These are phyloP conservation scores for Zaprionus taronus DNA, from an alignment of 1,140 invertebrate species.

Conservation along the genomic window DNA sequence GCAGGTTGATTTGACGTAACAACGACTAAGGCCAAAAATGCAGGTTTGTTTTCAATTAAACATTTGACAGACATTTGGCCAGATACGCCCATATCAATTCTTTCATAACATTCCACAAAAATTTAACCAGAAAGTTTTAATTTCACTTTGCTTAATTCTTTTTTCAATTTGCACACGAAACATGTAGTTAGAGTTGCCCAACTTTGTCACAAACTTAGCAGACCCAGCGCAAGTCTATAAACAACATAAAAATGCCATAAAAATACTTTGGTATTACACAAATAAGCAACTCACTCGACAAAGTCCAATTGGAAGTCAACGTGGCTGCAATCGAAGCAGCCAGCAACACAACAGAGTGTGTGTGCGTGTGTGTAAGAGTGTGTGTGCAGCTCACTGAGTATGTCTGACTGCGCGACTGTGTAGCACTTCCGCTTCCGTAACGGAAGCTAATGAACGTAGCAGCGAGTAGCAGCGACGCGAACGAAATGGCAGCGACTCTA, in stretches of 20 bases:
- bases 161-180: neutral
- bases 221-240: constrained; percentile 29
- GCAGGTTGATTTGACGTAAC: constrained; percentile 22
- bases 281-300: constrained; percentile 44
- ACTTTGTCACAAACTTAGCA: constrained; percentile 22
- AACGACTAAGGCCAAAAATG: neutral
- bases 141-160: neutral
- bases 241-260: constrained; percentile 51
- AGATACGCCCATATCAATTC: neutral
- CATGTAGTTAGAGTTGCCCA: neutral
- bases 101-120: neutral
- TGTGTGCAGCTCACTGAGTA: constrained; percentile 45
- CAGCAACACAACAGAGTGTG: constrained; percentile 11
- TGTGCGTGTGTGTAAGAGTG: constrained; percentile 19
- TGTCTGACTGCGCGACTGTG: constrained; percentile 68
- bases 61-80: neutral
- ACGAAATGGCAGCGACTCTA: constrained; percentile 52
- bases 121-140: neutral
- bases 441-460: constrained; percentile 70
- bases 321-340: constrained; percentile 39
- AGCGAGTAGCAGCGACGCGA: constrained; percentile 51
- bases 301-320: constrained; percentile 41
- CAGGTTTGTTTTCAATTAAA: neutral
- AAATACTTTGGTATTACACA: constrained; percentile 49
- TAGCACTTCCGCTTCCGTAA: constrained; percentile 67